A percentile compares a stretch with the other conserved stretches of the same genome.
phyloP scores from a whole-genome alignment of 2,888 invertebrate genomes.

The Drosophila multiciliata region DNA sequence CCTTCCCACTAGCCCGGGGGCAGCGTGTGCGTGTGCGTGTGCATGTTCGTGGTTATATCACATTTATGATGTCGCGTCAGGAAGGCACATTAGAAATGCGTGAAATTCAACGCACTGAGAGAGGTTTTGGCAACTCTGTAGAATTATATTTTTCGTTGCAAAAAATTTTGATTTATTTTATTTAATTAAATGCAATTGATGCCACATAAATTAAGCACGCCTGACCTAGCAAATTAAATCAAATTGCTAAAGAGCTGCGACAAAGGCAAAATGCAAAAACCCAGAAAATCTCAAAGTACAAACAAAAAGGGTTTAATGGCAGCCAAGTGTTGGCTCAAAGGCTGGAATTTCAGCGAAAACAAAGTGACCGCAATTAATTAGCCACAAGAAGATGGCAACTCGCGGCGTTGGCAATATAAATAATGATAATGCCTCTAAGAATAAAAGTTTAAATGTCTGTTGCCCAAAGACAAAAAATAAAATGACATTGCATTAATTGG shows the following conservation, averaged over 20 bases:
- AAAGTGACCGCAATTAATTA: conserved; percentile 80
- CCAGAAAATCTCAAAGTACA: conserved; percentile 35
- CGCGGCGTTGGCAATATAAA: conserved; percentile 61
- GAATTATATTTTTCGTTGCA: conserved; percentile 20
- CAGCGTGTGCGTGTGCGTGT: background rate
- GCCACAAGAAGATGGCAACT: conserved; percentile 56
- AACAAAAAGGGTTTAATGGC: conserved; percentile 62
- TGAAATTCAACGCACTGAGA: conserved; percentile 51
- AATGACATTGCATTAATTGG: conserved; percentile 34
- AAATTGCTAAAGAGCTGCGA: conserved; percentile 45
- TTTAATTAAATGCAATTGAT: conserved; percentile 53
- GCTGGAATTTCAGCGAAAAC: conserved; percentile 50
- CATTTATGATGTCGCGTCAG: conserved; percentile 60
- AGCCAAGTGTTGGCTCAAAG: conserved; percentile 61
- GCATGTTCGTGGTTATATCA: conserved; percentile 34
- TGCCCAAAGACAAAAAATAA: conserved; percentile 1
- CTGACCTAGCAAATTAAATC: conserved; percentile 69
- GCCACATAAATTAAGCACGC: conserved; percentile 34
- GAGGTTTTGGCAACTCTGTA: background rate
- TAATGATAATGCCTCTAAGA: conserved; percentile 53
- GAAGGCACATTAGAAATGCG: conserved; percentile 67
- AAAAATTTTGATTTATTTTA: conserved; percentile 61
- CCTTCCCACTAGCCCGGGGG: background rate
- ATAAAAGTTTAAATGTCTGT: conserved; percentile 1
- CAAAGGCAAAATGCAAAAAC: conserved; percentile 15